Percentiles rank a stretch among this genome's conserved stretches.
phyloP scores from a whole-genome alignment of 2,797 vertebrate genomes.

The Microchirus variegatus region DNA sequence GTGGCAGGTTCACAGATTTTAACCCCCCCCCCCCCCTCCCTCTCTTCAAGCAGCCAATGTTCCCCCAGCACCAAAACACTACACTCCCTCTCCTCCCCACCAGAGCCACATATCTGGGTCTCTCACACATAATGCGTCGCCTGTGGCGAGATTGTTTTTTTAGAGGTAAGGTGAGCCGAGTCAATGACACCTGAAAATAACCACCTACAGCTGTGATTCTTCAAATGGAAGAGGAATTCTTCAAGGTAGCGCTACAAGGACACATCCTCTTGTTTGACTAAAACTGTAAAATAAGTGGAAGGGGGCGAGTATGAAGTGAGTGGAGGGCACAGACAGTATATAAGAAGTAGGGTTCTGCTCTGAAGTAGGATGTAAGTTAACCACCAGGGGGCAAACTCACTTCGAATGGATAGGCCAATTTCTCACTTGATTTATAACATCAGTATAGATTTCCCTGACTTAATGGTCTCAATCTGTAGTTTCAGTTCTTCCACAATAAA shows the following conservation, averaged over 20 bases:
- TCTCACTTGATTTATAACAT: too few species aligned
- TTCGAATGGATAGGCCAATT: too few species aligned
- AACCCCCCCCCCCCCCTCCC: background rate
- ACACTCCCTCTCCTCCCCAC: slow-evolving; percentile 39
- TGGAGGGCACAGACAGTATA: too few species aligned
- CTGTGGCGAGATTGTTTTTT: slow-evolving; percentile 65
- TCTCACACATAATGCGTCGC: slow-evolving; percentile 67
- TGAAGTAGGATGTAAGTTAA: too few species aligned
- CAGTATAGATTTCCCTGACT: too few species aligned
- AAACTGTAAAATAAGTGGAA: slow-evolving; percentile 8
- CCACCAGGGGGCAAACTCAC: too few species aligned
- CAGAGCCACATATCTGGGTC: slow-evolving; percentile 68
- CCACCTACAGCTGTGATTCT: slow-evolving; percentile 57
- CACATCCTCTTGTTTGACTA: slow-evolving; percentile 33
- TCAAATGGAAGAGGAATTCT: slow-evolving; percentile 36
- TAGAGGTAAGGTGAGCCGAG: slow-evolving; percentile 64
- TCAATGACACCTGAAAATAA: slow-evolving; percentile 76
- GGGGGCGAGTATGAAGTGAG: background rate
- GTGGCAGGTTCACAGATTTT: slow-evolving; percentile 51
- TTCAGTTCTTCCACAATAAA: too few species aligned
- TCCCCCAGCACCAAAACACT: slow-evolving; percentile 51
- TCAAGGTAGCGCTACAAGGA: slow-evolving; percentile 11
- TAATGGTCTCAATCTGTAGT: too few species aligned
- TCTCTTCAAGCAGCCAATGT: slow-evolving; percentile 62
- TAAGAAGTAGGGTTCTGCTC: too few species aligned